Conservation (phyloP, 1,140 invertebrate genomes). For the Trinorchestia longiramus region DNA sequence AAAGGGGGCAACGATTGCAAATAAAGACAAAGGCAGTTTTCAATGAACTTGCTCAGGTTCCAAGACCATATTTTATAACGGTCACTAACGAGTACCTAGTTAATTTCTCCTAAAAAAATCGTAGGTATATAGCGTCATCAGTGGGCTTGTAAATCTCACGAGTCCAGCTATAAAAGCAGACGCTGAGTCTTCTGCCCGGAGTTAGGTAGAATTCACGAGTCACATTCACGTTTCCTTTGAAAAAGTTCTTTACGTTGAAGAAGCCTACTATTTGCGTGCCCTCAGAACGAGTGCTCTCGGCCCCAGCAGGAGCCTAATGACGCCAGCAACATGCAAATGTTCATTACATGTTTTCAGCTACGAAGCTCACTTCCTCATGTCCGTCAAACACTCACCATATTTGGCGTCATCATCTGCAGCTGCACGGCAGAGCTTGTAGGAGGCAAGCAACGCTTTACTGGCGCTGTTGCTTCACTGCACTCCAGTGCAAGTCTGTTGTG, state of each 20-base stretch:
- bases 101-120: no score
- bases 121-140: no score
- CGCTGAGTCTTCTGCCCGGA: neutral
- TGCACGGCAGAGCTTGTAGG: neutral
- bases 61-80: neutral
- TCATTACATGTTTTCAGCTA: neutral
- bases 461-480: neutral
- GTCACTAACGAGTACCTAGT: no score
- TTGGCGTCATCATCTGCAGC: neutral
- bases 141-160: neutral
- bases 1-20: neutral
- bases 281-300: neutral
- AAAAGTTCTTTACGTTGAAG: neutral
- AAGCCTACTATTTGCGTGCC: neutral
- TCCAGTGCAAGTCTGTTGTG: neutral
- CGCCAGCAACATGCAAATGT: neutral
- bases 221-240: neutral
- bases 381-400: neutral
- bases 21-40: neutral
- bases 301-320: neutral
- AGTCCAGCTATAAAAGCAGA: neutral
- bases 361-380: neutral
- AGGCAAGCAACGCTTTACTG: neutral
- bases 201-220: neutral
- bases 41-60: neutral